Evolutionary conservation across 2,888 invertebrate genomes (phyloP), one percentile per base, ranked within the genome.

Genomic region (Platerodrilus igneus): DNA sequence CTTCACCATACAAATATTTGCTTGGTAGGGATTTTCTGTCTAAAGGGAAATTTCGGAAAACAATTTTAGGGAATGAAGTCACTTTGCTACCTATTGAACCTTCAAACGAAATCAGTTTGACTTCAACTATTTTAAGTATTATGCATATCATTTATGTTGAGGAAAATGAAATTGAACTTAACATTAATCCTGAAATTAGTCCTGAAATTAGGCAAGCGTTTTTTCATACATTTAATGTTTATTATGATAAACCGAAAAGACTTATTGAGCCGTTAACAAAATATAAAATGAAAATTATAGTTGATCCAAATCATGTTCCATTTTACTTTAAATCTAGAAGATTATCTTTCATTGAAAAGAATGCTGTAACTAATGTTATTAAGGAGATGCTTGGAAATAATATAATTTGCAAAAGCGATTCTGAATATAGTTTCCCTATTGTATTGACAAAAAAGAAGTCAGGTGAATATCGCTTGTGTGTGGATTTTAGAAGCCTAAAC

Each of bases 1-100:
- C n/a, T n/a, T n/a, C n/a, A n/a, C n/a, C 22, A 10, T 22, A 22
- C 22, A 22, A 22, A 22, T 22, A 22, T 22, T 22, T 22, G 11
- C 9, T 22, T 22, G 21, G 21, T 7, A 32, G 10, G 18, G n/a
- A 21, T 20, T 20, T 32, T 18, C 14, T 7, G 32, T 8, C 4
- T 32, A 4, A 20, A 21, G 9, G 11, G 10, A 20, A 21, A 32
- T 32, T 32, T 32, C 9, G 7, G 32, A 20, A 13, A 9, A 13
- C 8, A n/a, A n/a, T n/a, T n/a, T n/a, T n/a, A n/a, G n/a, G n/a
- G 19, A 10, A 2, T 3, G 22, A 21, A 21, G 22, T 21, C 9
- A 3, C 10, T 10, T 9, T 21, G 9, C n/a, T 9, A 21, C 22
- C n/a, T 9, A 21, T 9, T 21, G 22, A 4, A 21, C 10, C 4